These are phyloP conservation scores for Sebastes paucispinis DNA, from an alignment of 2,797 vertebrate genomes.

Conservation along the genomic window DNA sequence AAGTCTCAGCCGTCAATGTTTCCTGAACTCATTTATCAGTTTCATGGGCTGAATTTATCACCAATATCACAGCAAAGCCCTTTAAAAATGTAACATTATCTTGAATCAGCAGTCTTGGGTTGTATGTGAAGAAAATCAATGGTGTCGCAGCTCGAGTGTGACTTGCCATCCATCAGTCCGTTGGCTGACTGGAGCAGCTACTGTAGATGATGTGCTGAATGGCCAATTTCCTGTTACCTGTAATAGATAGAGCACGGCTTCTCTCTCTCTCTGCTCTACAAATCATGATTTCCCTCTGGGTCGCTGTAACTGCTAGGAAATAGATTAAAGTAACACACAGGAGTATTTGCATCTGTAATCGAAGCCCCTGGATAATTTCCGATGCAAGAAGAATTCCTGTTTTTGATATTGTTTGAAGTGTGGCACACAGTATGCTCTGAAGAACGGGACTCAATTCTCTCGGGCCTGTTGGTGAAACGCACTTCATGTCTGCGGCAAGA, in stretches of 20 bases:
- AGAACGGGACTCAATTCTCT: not conserved
- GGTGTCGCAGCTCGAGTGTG: slow-evolving; percentile 58
- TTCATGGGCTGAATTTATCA: slow-evolving; percentile 48
- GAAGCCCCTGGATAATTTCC: slow-evolving; percentile 16
- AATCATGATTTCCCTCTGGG: slow-evolving; percentile 34
- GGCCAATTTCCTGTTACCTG: slow-evolving; percentile 69
- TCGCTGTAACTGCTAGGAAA: slow-evolving; percentile 9
- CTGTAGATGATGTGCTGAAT: slow-evolving; percentile 71
- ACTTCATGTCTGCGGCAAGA: not conserved
- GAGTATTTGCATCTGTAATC: slow-evolving; percentile 42
- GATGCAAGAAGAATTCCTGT: slow-evolving; percentile 5
- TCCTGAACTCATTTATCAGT: slow-evolving; percentile 35
- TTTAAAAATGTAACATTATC: slow-evolving; percentile 64
- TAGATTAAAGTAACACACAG: slow-evolving; percentile 31
- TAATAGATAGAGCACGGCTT: slow-evolving; percentile 42
- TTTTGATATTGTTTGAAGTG: slow-evolving; percentile 27
- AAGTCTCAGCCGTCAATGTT: slow-evolving; percentile 41
- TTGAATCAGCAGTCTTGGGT: slow-evolving; percentile 69
- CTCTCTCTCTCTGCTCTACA: slow-evolving; percentile 12
- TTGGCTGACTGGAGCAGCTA: slow-evolving; percentile 47
- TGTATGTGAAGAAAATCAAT: slow-evolving; percentile 69
- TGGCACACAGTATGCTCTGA: not conserved
- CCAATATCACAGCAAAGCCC: slow-evolving; percentile 26
- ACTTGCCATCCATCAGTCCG: slow-evolving; percentile 66
- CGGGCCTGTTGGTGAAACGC: not conserved